These are phyloP conservation scores for Tokudaia tokunoshimensis DNA, from an alignment of 2,797 vertebrate species.

Conservation along the genomic window DNA sequence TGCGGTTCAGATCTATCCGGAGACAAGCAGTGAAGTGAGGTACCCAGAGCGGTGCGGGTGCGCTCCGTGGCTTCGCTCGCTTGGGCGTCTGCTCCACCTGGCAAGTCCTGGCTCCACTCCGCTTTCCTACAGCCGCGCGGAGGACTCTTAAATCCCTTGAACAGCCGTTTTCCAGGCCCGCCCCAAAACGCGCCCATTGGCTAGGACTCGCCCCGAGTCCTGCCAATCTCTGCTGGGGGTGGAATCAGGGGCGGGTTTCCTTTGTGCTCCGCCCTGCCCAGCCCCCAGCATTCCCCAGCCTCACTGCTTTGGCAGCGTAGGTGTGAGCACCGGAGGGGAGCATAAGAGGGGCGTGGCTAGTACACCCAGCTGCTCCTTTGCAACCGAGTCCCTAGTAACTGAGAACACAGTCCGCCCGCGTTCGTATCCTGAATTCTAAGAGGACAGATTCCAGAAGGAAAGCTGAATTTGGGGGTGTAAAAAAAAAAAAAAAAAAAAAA, in stretches of 20 bases:
- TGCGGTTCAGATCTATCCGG: constrained; percentile 42
- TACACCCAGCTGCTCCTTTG: neutral
- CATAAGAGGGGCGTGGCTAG: neutral
- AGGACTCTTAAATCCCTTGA: constrained; percentile 83
- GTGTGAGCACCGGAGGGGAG: too few species aligned
- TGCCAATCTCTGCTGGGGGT: constrained; percentile 69
- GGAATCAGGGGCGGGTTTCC: constrained; percentile 19
- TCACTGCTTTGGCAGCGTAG: neutral
- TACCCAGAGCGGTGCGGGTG: neutral
- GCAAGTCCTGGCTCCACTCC: constrained; percentile 62
- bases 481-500: neutral
- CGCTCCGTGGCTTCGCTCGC: constrained; percentile 25
- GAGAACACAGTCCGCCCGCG: too few species aligned
- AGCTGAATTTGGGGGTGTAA: neutral
- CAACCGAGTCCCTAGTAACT: neutral
- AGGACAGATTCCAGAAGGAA: neutral
- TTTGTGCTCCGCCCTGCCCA: neutral
- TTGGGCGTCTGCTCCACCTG: neutral
- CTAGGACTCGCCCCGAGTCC: neutral
- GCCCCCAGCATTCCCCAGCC: neutral
- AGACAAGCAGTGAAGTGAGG: neutral
- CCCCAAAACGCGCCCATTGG: constrained; percentile 86
- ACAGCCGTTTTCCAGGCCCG: constrained; percentile 76
- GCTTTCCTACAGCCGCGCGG: constrained; percentile 26
- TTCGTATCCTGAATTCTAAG: neutral